Conservation (phyloP, 2,797 vertebrate genomes). For the Hylomyscus alleni region DNA sequence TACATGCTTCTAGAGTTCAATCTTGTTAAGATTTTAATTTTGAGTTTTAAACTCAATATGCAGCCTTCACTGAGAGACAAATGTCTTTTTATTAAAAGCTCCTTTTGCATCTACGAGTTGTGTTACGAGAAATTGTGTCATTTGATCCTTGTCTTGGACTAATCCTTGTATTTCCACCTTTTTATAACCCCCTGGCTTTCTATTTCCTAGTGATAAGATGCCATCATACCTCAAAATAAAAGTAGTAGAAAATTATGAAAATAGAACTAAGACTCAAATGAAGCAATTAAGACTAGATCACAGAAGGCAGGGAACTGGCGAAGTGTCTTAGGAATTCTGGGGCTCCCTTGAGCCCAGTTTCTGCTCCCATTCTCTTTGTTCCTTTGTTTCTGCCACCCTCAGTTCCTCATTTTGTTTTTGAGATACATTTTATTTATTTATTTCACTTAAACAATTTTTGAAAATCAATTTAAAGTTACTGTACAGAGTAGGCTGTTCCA, state of each 20-base stretch:
- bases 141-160: not conserved
- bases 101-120: not conserved
- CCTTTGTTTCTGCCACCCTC: not conserved
- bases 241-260: not conserved
- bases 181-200: not conserved
- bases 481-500: not conserved
- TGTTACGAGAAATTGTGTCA: not conserved
- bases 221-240: not conserved
- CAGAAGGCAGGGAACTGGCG: not conserved
- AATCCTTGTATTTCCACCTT: slow-evolving; percentile 22
- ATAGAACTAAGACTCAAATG: slow-evolving; percentile 18
- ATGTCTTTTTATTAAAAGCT: slow-evolving; percentile 17
- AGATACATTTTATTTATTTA: not conserved
- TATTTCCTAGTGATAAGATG: not conserved
- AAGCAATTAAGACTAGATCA: not conserved
- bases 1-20: not conserved
- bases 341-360: not conserved
- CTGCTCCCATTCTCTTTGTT: not conserved
- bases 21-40: slow-evolving; percentile 55
- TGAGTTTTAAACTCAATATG: slow-evolving; percentile 50
- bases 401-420: not conserved
- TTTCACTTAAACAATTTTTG: not conserved
- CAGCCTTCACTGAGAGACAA: slow-evolving; percentile 51
- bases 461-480: not conserved
- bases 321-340: not conserved